phyloP scores from a whole-genome alignment of 2,797 vertebrate species.

The Trachurus trachurus region DNA sequence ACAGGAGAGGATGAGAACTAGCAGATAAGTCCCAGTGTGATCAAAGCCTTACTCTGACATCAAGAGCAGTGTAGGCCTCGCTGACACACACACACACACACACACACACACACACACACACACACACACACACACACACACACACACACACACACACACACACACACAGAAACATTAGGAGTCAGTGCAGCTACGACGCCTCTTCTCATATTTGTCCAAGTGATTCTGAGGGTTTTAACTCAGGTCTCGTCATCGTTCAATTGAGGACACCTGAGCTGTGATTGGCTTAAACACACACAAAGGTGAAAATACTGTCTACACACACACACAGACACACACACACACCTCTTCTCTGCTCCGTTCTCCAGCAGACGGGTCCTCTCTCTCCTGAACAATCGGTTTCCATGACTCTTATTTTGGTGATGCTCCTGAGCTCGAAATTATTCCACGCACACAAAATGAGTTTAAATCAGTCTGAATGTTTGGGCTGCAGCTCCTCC shows the following conservation, averaged over 20 bases:
- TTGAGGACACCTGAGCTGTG: neutral
- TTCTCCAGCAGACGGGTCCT: slow-evolving; percentile 3
- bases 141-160: slow-evolving; percentile 41
- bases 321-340: too few relatives aligned
- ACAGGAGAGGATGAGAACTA: slow-evolving; percentile 61
- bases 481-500: neutral
- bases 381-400: slow-evolving; percentile 4
- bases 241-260: neutral
- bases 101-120: slow-evolving; percentile 25
- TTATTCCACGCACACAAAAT: slow-evolving; percentile 14
- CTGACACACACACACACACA: slow-evolving; percentile 52
- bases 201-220: slow-evolving; percentile 38
- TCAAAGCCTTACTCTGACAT: slow-evolving; percentile 73
- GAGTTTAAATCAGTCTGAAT: slow-evolving; percentile 12
- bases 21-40: slow-evolving; percentile 69
- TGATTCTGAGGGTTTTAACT: slow-evolving; percentile 25
- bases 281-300: neutral
- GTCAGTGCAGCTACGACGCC: slow-evolving; percentile 44
- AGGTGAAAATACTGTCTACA: slow-evolving; percentile 9
- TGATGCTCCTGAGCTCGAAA: slow-evolving; percentile 22
- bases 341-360: neutral
- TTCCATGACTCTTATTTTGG: slow-evolving; percentile 9
- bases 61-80: slow-evolving; percentile 46
- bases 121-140: slow-evolving; percentile 31
- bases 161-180: slow-evolving; percentile 33